phyloP scores from a whole-genome alignment of 2,113 vertebrate species.

The Xiphorhynchus elegans region DNA sequence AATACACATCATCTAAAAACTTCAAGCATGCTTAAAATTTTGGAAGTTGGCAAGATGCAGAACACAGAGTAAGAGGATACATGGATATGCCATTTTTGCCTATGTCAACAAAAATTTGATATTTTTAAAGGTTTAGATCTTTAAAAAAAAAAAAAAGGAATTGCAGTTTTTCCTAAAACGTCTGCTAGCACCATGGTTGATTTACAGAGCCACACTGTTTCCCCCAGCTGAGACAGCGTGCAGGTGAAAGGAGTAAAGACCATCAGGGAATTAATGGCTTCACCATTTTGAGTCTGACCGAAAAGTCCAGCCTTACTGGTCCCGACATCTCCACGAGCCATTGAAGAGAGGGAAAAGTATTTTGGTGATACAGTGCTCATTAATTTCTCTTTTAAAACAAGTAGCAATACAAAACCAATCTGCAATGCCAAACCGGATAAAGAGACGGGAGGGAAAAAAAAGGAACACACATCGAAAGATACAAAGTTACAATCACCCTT shows the following conservation, averaged over 20 bases:
- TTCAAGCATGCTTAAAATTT: rapidly evolving
- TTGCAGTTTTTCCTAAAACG: background rate
- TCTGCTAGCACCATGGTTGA: background rate
- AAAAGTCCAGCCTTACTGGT: background rate
- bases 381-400: background rate
- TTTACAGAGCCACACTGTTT: background rate
- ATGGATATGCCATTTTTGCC: background rate
- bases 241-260: background rate
- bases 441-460: background rate
- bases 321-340: background rate
- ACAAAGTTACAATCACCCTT: background rate
- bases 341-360: rapidly evolving
- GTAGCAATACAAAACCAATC: background rate
- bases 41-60: background rate
- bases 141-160: background rate
- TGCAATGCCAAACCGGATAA: background rate
- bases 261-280: background rate
- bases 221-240: background rate
- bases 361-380: rapidly evolving
- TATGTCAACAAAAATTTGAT: background rate
- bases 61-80: background rate
- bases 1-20: background rate
- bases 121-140: background rate
- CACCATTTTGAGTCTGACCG: background rate
- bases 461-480: background rate